Evolutionary conservation across 2,888 invertebrate species (phyloP).

Genomic region (Tetheella fluctuosa): DNA sequence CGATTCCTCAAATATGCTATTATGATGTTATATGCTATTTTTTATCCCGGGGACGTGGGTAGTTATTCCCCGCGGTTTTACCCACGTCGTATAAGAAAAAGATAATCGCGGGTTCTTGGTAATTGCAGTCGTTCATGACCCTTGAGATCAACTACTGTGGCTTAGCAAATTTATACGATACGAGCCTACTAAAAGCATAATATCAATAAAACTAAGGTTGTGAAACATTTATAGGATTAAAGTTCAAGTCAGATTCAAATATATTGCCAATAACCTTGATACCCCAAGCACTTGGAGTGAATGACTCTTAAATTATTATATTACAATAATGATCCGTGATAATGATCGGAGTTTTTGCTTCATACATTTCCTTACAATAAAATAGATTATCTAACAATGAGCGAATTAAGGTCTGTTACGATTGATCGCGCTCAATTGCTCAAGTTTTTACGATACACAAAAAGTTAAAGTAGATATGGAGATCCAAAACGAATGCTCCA

Average conservation of each 20-base stretch:
- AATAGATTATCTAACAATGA: conserved; percentile 49
- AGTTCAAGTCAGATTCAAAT: conserved; percentile 25
- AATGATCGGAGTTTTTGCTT: conserved; percentile 45
- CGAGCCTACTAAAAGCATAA: neutral
- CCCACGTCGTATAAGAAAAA: no score
- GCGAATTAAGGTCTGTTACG: conserved; percentile 29
- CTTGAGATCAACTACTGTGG: neutral
- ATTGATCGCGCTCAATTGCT: conserved; percentile 6
- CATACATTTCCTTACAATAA: conserved; percentile 42
- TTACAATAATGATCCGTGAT: conserved; percentile 34
- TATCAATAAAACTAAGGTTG: conserved; percentile 2
- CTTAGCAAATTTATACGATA: neutral
- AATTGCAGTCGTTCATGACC: conserved; percentile 5
- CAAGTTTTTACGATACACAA: conserved; percentile 9
- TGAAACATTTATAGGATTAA: neutral
- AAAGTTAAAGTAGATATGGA: neutral
- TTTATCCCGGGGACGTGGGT: no score
- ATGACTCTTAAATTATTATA: conserved; percentile 37
- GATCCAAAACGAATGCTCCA: neutral
- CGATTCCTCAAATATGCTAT: no score
- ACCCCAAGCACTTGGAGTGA: conserved; percentile 37
- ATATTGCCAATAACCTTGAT: conserved; percentile 43
- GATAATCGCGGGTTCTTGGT: neutral
- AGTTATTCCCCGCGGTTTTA: no score
- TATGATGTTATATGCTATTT: no score